Conservation (phyloP, 2,113 vertebrate genomes). For the Silurus meridionalis region DNA sequence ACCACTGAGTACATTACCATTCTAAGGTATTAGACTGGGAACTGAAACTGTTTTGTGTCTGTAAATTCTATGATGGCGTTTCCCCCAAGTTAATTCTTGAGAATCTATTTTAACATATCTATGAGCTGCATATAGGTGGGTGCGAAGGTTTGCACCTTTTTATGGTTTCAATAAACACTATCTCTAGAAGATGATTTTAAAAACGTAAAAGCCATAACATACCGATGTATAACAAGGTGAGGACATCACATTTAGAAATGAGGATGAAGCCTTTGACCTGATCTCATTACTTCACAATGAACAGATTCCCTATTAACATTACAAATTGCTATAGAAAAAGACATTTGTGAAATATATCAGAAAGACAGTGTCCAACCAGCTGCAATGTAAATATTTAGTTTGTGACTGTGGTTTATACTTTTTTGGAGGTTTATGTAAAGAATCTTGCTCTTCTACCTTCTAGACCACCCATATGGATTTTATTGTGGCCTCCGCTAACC, state of each 20-base stretch:
- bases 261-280: not conserved
- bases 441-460: conserved; percentile 39
- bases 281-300: not conserved
- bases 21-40: conserved; percentile 5
- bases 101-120: not conserved
- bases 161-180: not conserved
- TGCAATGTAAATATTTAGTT: conserved; percentile 23
- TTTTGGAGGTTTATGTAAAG: conserved; percentile 16
- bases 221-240: not conserved
- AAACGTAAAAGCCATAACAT: not conserved
- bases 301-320: not conserved
- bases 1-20: conserved; percentile 19
- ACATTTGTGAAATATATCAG: not conserved
- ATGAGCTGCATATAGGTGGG: not conserved
- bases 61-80: not conserved
- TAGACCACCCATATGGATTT: conserved; percentile 80
- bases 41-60: conserved; percentile 17
- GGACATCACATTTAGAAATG: not conserved
- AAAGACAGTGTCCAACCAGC: not conserved
- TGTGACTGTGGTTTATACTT: not conserved
- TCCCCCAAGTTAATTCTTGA: conserved; percentile 4
- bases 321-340: no score
- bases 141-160: not conserved
- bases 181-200: not conserved
- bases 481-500: conserved; percentile 78